Conservation (phyloP, 2,888 invertebrate species). For the Synergus laeviventris region DNA sequence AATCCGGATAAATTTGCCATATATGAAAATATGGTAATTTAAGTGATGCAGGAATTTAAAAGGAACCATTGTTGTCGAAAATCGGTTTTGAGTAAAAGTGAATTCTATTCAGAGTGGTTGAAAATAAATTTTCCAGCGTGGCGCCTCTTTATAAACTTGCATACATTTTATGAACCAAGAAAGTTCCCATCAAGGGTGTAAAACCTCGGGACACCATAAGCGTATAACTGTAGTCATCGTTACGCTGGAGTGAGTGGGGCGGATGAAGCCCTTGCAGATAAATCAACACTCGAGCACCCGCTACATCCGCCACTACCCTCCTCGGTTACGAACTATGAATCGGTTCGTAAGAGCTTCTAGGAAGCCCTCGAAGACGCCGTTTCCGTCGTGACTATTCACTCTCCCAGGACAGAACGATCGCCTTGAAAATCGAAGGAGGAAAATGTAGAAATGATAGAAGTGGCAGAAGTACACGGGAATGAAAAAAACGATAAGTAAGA, state of each 20-base stretch:
- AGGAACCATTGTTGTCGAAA: background rate
- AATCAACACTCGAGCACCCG: conserved; percentile 29
- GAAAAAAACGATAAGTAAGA: conserved; percentile 46
- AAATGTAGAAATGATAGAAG: conserved; percentile 41
- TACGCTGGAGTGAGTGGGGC: conserved; percentile 15
- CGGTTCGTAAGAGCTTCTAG: conserved; percentile 41
- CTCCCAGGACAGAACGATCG: conserved; percentile 22
- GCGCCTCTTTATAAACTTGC: background rate
- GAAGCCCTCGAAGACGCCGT: conserved; percentile 50
- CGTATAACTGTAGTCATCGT: conserved; percentile 26
- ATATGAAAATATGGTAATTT: too few relatives aligned
- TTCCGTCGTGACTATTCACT: conserved; percentile 51
- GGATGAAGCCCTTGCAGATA: conserved; percentile 32
- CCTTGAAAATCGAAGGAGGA: conserved; percentile 37
- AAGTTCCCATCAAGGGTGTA: conserved; percentile 7
- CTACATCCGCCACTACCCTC: conserved; percentile 28
- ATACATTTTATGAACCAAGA: conserved; percentile 28
- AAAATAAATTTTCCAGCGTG: conserved; percentile 21
- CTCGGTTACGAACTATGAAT: conserved; percentile 37
- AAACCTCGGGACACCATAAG: background rate
- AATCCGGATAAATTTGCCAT: too few relatives aligned
- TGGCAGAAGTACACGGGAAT: conserved; percentile 40
- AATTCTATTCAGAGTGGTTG: background rate
- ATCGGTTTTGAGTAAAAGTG: background rate
- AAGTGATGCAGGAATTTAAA: background rate